Conservation (phyloP, 2,113 vertebrate species). For the Eidolon helvum region DNA sequence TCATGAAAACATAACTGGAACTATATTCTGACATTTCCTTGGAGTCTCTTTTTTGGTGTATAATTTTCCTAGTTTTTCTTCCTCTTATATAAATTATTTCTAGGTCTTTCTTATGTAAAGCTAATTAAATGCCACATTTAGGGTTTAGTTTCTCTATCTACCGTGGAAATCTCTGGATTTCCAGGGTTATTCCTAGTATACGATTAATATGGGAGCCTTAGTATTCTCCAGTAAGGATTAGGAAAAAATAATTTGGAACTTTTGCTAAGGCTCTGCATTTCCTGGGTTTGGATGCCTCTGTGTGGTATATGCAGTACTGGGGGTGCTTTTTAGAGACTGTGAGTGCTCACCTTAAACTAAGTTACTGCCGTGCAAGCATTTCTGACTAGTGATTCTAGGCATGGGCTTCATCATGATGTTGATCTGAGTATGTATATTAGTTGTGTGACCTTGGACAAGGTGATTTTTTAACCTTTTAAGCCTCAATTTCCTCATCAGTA, state of each 20-base stretch:
- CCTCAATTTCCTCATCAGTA: neutral
- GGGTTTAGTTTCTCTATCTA: constrained; percentile 2
- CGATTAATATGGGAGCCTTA: neutral
- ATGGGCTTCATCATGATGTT: neutral
- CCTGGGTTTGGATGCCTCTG: neutral
- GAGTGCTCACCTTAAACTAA: neutral
- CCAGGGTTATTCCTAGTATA: neutral
- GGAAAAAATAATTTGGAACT: neutral
- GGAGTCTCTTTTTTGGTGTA: neutral
- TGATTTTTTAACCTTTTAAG: neutral
- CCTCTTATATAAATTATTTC: neutral
- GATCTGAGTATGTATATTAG: neutral
- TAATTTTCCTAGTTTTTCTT: neutral
- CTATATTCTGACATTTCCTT: neutral
- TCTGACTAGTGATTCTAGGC: neutral
- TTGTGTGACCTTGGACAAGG: neutral
- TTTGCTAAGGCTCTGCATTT: neutral
- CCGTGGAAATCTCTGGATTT: neutral
- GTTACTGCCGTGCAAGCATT: neutral
- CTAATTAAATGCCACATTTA: neutral
- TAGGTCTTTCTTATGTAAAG: neutral
- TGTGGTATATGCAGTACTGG: neutral
- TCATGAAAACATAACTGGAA: neutral
- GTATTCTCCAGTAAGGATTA: neutral
- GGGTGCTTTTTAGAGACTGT: neutral